Percentiles rank a stretch among this genome's conserved stretches.
Evolutionary conservation across 2,797 vertebrate species (phyloP).

Genomic region (Hydrocynus forskahlii): DNA sequence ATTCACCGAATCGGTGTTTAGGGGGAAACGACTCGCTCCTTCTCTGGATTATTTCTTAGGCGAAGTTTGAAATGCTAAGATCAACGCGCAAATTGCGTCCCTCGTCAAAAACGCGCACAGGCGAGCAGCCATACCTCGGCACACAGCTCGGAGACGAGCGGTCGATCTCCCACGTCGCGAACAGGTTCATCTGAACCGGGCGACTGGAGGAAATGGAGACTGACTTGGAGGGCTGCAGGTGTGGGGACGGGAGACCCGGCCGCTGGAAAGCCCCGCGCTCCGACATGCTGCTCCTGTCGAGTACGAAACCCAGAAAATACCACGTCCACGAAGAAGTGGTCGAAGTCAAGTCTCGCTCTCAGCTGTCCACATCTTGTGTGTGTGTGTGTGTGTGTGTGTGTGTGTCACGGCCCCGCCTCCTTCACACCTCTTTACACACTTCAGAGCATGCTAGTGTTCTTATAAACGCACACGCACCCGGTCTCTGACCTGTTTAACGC

Average conservation of each 20-base stretch:
- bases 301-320: neutral
- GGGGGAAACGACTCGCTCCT: neutral
- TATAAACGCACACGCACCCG: too few relatives aligned
- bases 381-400: neutral
- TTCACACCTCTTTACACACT: neutral
- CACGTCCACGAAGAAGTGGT: neutral
- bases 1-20: neutral
- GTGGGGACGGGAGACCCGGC: constrained; percentile 60
- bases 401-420: neutral
- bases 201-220: constrained; percentile 63
- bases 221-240: constrained; percentile 61
- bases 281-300: constrained; percentile 51
- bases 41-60: neutral
- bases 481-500: constrained; percentile 27
- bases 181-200: constrained; percentile 82
- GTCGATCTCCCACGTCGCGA: constrained; percentile 83
- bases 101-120: too few relatives aligned
- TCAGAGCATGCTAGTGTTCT: neutral
- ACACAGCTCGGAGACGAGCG: constrained; percentile 81
- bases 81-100: too few relatives aligned
- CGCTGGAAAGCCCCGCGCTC: constrained; percentile 65
- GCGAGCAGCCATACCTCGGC: constrained; percentile 72
- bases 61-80: neutral
- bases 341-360: neutral
- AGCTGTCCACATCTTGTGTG: constrained; percentile 13